These are phyloP conservation scores for Drosophila planitibia DNA, from an alignment of 2,888 invertebrate species.

Conservation along the genomic window DNA sequence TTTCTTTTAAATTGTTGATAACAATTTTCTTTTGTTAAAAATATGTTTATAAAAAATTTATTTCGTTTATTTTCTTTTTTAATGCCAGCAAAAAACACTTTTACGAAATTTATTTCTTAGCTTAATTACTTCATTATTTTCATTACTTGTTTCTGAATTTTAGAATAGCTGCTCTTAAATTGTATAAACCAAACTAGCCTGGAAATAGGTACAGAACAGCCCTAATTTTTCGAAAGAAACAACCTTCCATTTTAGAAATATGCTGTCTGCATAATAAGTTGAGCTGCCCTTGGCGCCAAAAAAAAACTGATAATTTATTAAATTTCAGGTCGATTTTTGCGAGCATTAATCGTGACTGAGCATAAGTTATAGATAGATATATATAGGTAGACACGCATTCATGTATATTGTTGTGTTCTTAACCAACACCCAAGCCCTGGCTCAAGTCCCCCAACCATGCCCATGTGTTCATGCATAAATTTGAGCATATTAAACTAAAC, in stretches of 20 bases:
- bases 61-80: too few relatives aligned
- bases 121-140: too few relatives aligned
- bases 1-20: background rate
- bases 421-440: slow-evolving; percentile 11
- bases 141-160: fast-evolving
- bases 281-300: background rate
- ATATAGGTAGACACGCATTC: slow-evolving; percentile 8
- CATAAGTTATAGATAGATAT: slow-evolving; percentile 41
- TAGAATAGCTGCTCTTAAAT: too few relatives aligned
- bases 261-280: background rate
- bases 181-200: too few relatives aligned
- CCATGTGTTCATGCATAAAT: slow-evolving; percentile 54
- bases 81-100: too few relatives aligned
- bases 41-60: too few relatives aligned
- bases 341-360: slow-evolving; percentile 49
- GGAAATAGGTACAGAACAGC: background rate
- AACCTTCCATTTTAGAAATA: background rate
- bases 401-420: slow-evolving; percentile 15
- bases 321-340: background rate
- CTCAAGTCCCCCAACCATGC: slow-evolving; percentile 1
- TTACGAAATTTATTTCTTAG: too few relatives aligned
- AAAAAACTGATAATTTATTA: background rate
- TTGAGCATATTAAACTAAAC: slow-evolving; percentile 52
- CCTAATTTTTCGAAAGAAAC: background rate
- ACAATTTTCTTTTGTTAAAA: too few relatives aligned